Percentiles rank a stretch among this genome's conserved stretches.
Evolutionary conservation across 2,888 invertebrate genomes (phyloP).

Genomic region (Arge pagana): DNA sequence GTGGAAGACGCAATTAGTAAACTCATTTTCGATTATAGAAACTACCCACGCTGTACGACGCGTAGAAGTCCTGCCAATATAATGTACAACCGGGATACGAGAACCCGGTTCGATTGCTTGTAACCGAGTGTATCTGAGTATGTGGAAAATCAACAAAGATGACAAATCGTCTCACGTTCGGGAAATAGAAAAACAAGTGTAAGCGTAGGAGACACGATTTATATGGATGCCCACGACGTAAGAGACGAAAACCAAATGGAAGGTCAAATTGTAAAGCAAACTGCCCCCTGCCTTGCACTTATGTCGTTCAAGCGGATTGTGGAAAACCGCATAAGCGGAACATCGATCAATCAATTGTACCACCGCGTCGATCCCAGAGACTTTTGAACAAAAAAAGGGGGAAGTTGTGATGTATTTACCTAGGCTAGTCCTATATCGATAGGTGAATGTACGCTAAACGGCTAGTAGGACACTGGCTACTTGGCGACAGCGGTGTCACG

Average conservation of each 20-base stretch:
- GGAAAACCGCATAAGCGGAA: too few relatives aligned
- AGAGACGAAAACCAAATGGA: not conserved
- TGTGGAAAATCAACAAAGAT: not conserved
- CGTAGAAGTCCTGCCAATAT: not conserved
- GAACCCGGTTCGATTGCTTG: not conserved
- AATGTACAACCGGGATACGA: not conserved
- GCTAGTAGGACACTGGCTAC: too few relatives aligned
- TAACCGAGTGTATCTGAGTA: not conserved
- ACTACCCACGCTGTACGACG: conserved; percentile 32
- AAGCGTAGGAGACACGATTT: not conserved
- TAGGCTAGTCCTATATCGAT: too few relatives aligned
- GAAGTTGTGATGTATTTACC: too few relatives aligned
- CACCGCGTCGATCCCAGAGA: not conserved
- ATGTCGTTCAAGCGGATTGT: too few relatives aligned
- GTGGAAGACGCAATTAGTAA: not conserved
- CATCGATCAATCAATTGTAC: too few relatives aligned
- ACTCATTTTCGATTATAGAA: conserved; percentile 39
- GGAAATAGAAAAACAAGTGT: not conserved
- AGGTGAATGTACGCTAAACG: too few relatives aligned
- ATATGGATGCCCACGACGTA: not conserved
- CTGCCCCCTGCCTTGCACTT: too few relatives aligned
- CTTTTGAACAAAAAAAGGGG: not conserved
- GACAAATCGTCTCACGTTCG: not conserved
- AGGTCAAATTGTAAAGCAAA: not conserved
- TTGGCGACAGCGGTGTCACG: too few relatives aligned